A percentile compares a stretch with the other conserved stretches of the same genome.
Conservation (phyloP, 2,888 invertebrate species). For the Muschampia plurimacula region DNA sequence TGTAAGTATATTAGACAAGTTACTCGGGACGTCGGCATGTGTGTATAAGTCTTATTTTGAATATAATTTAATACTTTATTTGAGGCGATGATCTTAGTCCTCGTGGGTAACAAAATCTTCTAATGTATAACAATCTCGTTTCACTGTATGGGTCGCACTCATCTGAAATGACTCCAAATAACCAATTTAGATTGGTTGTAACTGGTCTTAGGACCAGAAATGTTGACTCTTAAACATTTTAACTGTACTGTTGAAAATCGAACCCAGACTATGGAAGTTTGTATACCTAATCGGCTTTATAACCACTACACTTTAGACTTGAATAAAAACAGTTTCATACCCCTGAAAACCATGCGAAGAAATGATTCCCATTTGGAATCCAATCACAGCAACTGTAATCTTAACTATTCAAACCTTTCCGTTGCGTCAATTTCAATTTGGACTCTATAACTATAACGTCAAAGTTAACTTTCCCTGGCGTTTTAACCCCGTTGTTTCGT, state of each 20-base stretch:
- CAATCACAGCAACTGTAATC: conserved; percentile 37
- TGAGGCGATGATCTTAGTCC: too few species aligned
- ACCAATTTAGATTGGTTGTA: too few species aligned
- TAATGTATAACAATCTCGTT: too few species aligned
- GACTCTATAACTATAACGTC: conserved; percentile 33
- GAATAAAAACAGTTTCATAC: background rate
- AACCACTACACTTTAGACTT: background rate
- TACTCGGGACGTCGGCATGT: too few species aligned
- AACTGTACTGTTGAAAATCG: too few species aligned
- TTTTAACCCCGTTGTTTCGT: conserved; percentile 45
- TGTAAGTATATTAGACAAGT: background rate
- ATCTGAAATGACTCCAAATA: too few species aligned
- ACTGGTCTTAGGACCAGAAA: too few species aligned
- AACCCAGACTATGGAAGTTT: background rate
- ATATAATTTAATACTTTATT: too few species aligned
- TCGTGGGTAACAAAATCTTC: too few species aligned
- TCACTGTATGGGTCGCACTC: too few species aligned
- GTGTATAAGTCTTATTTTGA: too few species aligned
- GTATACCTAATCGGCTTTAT: background rate
- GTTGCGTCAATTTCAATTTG: conserved; percentile 21
- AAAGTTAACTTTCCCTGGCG: conserved; percentile 46
- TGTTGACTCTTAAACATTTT: too few species aligned
- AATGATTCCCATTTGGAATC: conserved; percentile 29
- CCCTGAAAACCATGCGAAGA: conserved; percentile 8
- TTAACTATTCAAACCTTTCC: conserved; percentile 49